A percentile compares a stretch with the other conserved stretches of the same genome.
phyloP scores from a whole-genome alignment of 2,888 invertebrate genomes.

The Lasioglossum pauxillum region DNA sequence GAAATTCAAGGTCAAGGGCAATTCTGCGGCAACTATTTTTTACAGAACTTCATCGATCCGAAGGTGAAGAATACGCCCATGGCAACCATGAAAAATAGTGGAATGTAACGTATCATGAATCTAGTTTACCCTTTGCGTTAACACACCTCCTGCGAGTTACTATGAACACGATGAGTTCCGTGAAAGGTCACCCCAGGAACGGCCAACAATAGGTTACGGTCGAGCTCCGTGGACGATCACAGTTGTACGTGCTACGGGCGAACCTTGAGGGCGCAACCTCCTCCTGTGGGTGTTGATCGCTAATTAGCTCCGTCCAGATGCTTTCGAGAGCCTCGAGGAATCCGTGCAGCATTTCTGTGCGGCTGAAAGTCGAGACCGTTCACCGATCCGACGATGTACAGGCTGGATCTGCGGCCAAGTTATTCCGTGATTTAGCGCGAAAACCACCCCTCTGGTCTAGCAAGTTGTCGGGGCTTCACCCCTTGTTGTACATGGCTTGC shows the following conservation, averaged over 20 bases:
- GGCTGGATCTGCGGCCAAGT: conserved; percentile 48
- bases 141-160: conserved; percentile 59
- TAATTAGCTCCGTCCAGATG: conserved; percentile 68
- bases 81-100: neutral
- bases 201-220: conserved; percentile 55
- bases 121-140: conserved; percentile 5
- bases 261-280: conserved; percentile 38
- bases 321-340: conserved; percentile 61
- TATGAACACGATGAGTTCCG: conserved; percentile 40
- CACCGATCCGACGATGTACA: conserved; percentile 25
- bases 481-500: conserved; percentile 57
- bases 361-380: conserved; percentile 11
- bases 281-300: conserved; percentile 60
- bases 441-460: conserved; percentile 59
- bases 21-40: too few relatives aligned
- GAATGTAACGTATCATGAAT: neutral
- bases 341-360: conserved; percentile 46
- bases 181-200: conserved; percentile 42
- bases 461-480: conserved; percentile 58
- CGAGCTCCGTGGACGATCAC: neutral
- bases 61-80: too few relatives aligned
- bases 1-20: too few relatives aligned
- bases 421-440: conserved; percentile 70
- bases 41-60: too few relatives aligned
- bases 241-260: conserved; percentile 45